Evolutionary conservation across 2,113 vertebrate species (phyloP).

Genomic region (Ivindomyrus marchei): DNA sequence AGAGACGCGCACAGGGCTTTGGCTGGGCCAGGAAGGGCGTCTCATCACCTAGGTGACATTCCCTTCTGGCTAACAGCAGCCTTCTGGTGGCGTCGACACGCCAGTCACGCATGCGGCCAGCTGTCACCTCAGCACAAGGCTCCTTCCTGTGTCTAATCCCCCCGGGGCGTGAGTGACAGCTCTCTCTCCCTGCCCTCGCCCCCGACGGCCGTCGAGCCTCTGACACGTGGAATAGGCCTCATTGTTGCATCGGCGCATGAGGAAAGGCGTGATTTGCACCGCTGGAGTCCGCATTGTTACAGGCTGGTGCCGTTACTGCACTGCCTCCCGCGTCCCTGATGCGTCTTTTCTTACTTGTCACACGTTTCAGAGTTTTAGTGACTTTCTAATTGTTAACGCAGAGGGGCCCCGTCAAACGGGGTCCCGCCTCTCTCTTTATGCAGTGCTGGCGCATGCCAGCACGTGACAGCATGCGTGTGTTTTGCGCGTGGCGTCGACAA

Average conservation of each 20-base stretch:
- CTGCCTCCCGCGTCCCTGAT: not conserved
- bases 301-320: not conserved
- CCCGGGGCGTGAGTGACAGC: not conserved
- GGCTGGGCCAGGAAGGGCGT: not conserved
- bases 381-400: not conserved
- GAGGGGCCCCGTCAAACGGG: not conserved
- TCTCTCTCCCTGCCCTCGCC: not conserved
- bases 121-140: not conserved
- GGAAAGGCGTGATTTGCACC: not conserved
- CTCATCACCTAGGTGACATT: not conserved
- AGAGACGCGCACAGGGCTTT: not conserved
- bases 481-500: not conserved
- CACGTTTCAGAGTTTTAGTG: not conserved
- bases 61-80: not conserved
- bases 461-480: not conserved
- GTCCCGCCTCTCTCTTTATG: not conserved
- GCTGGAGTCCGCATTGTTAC: not conserved
- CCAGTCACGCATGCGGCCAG: not conserved
- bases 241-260: not conserved
- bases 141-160: not conserved
- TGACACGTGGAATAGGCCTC: not conserved
- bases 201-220: not conserved
- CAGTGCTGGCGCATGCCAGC: not conserved
- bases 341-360: not conserved
- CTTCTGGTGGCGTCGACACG: not conserved